phyloP scores from a whole-genome alignment of 2,797 vertebrate genomes.

The Moxostoma hubbsi region DNA sequence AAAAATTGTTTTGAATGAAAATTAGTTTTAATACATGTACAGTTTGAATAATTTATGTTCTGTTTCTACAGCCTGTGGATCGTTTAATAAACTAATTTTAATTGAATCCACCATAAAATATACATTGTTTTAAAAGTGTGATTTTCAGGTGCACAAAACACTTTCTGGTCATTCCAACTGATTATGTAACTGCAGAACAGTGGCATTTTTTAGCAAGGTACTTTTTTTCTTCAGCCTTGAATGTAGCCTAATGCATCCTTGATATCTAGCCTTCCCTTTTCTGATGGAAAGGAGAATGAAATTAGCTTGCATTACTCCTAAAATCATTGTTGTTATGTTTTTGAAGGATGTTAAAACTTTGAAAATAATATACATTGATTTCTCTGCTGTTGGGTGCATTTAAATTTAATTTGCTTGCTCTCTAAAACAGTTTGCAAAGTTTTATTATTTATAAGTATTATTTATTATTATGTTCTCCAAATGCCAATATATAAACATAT shows the following conservation, averaged over 20 bases:
- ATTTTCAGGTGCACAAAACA: conserved; percentile 12
- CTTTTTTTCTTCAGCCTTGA: conserved; percentile 7
- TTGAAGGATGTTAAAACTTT: conserved; percentile 18
- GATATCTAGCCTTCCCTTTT: conserved; percentile 21
- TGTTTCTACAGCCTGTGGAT: not conserved
- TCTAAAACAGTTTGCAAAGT: too few species aligned
- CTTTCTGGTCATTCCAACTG: not conserved
- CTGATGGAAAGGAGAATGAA: conserved; percentile 22
- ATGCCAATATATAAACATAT: not conserved
- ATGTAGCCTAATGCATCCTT: conserved; percentile 25
- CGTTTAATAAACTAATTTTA: not conserved
- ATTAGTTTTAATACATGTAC: not conserved
- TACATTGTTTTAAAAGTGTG: not conserved
- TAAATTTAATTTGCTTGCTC: not conserved
- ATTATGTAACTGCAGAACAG: not conserved
- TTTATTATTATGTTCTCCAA: too few species aligned
- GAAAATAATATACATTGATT: conserved; percentile 3
- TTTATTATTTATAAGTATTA: too few species aligned
- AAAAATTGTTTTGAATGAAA: not conserved
- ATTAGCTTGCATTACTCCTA: conserved; percentile 22
- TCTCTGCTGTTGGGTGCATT: not conserved
- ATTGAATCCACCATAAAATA: conserved; percentile 2
- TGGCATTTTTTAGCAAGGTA: not conserved
- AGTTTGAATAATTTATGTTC: conserved; percentile 19
- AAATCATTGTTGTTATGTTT: not conserved